Conservation (phyloP, 2,888 invertebrate species). For the Oxytorus armatus region DNA sequence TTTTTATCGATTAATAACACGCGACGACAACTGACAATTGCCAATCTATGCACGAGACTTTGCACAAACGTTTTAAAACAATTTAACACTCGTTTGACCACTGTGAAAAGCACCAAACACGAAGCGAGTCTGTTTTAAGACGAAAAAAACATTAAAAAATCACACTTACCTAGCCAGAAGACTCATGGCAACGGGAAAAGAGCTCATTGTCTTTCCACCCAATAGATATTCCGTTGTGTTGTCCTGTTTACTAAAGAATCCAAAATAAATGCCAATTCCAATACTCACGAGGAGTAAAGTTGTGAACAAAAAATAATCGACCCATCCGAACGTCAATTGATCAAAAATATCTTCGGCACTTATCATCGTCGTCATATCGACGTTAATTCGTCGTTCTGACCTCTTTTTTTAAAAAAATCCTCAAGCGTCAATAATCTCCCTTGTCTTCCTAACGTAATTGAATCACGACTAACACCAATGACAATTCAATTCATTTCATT, state of each 20-base stretch:
- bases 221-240: slow-evolving; percentile 89
- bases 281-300: slow-evolving; percentile 86
- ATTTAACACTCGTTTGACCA: too few species aligned
- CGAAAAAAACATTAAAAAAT: too few species aligned
- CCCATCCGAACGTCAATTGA: slow-evolving; percentile 84
- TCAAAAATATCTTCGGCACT: slow-evolving; percentile 59
- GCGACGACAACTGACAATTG: too few species aligned
- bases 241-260: slow-evolving; percentile 86
- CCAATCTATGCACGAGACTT: too few species aligned
- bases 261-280: slow-evolving; percentile 87
- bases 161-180: slow-evolving; percentile 89
- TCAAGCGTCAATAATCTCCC: background rate
- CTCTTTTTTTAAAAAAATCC: background rate
- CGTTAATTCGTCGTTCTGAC: background rate
- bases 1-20: too few species aligned
- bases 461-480: slow-evolving; percentile 42
- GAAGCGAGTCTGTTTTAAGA: too few species aligned
- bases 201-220: slow-evolving; percentile 90
- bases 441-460: slow-evolving; percentile 28
- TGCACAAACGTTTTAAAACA: too few species aligned
- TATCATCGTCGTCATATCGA: slow-evolving; percentile 34
- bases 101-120: too few species aligned
- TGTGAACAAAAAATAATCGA: slow-evolving; percentile 86
- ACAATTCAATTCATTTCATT: background rate
- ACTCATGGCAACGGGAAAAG: slow-evolving; percentile 90